Conservation (phyloP, 1,140 invertebrate genomes). For the Aphaenogaster rudis region DNA sequence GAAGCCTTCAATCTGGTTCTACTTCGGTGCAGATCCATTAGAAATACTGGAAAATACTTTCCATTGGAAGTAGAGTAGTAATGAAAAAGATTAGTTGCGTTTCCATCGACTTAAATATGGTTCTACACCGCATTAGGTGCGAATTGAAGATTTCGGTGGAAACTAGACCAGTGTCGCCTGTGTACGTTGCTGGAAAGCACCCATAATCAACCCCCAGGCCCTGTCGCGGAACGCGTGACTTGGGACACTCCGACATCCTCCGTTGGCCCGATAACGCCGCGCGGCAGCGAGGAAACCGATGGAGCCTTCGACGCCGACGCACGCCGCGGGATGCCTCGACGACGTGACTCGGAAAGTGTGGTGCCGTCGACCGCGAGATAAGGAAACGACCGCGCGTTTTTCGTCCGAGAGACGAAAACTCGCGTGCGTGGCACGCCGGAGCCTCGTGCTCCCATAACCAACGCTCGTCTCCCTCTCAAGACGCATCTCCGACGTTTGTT, state of each 20-base stretch:
- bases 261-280: background rate
- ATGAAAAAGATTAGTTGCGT: too few species aligned
- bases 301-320: background rate
- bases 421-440: background rate
- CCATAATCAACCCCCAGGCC: too few species aligned
- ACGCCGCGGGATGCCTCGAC: too few species aligned
- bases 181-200: too few species aligned
- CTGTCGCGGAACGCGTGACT: background rate
- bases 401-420: background rate
- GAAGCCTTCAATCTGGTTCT: too few species aligned
- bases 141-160: too few species aligned
- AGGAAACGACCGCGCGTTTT: background rate
- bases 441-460: background rate
- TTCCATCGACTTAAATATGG: too few species aligned
- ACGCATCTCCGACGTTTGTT: background rate
- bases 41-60: too few species aligned
- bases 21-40: too few species aligned
- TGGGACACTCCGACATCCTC: background rate
- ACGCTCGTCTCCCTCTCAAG: background rate
- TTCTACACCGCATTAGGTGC: too few species aligned
- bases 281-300: background rate
- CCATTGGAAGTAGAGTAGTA: too few species aligned
- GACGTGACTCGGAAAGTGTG: slow-evolving; percentile 8
- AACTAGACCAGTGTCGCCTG: too few species aligned
- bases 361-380: background rate